Base-by-base conservation (phyloP, 1,140 invertebrate species). In the Panulirus ornatus region DNA sequence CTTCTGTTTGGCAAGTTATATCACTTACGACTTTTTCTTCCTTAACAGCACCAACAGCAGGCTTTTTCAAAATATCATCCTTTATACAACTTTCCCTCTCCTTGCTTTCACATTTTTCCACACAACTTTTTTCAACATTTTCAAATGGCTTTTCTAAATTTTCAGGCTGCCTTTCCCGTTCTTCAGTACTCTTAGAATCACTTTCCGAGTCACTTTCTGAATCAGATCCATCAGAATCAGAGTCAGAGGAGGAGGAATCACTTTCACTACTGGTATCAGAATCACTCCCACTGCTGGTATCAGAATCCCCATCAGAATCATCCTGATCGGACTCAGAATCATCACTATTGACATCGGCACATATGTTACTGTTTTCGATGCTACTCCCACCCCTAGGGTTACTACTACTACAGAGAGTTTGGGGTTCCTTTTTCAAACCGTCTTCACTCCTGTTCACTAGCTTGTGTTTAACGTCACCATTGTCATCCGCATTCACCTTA, bases 151-250 rank as follows among this genome's bases (percentile, higher is more conserved):
- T 47, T 42, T 44, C 76, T 0, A n/a, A 1, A 42, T 36, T 36
- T 66, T 36, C 36, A 36, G 58, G 6, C 9, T 40, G 34, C 16
- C 42, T 78, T 22, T 22, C 40, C 2, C n/a, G 34, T 11, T 42
- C 27, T 22, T 66, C 75, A 16, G 54, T 75, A 27, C 83, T 27
- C 66, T 85, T 85, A 27, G 83, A 79, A 42, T 88, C 85, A 34
- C 36, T 78, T 0, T 88, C 85, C 16, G 85, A 88, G 42, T 88
- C 85, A 81, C 85, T 88, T n/a, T 88, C 85, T 30, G 85, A 88
- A 51, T 88, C 75, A 47, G 85, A 79, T 3, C 76, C 85, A 70
- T 79, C 76, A 5, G 83, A 85, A 36, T 79, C 75, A 30, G 75
- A 78, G 30, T 63, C 75, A 19, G 73, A 58, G 0, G 85, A 88